Evolutionary conservation across 2,888 invertebrate species (phyloP).

Genomic region (Lagria hirta): DNA sequence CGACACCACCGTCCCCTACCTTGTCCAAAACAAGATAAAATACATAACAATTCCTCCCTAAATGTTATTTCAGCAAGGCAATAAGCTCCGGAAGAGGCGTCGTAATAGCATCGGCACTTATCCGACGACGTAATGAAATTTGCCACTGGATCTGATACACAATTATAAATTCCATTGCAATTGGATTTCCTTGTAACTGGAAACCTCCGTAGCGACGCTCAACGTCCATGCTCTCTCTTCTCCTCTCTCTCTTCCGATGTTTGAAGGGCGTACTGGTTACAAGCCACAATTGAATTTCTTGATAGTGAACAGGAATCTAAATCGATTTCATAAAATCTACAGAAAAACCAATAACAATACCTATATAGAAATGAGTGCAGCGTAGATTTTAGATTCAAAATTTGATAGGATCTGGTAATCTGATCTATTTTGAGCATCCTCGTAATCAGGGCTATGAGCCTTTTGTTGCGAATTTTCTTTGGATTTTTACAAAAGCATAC

Average conservation of each 20-base stretch:
- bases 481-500: slow-evolving; percentile 11
- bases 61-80: too few species aligned
- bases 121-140: slow-evolving; percentile 43
- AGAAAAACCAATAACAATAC: too few species aligned
- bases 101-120: slow-evolving; percentile 37
- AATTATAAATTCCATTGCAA: slow-evolving; percentile 50
- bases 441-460: slow-evolving; percentile 12
- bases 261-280: slow-evolving; percentile 20
- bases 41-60: slow-evolving; percentile 3
- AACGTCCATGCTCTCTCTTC: slow-evolving; percentile 24
- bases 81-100: slow-evolving; percentile 3
- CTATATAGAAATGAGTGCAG: too few species aligned
- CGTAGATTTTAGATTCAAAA: slow-evolving; percentile 7
- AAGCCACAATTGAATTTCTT: slow-evolving; percentile 23
- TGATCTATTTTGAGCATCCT: slow-evolving; percentile 25
- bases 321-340: too few species aligned
- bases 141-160: slow-evolving; percentile 43
- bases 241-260: slow-evolving; percentile 16
- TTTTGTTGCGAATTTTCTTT: slow-evolving; percentile 13
- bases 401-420: slow-evolving; percentile 24
- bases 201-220: slow-evolving; percentile 35
- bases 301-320: too few species aligned
- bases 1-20: slow-evolving; percentile 3
- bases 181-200: slow-evolving; percentile 47
- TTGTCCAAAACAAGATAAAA: slow-evolving; percentile 1